Percentiles rank a stretch among this genome's conserved stretches.
Conservation (phyloP, 2,797 vertebrate species). For the Lutjanus argentimaculatus region DNA sequence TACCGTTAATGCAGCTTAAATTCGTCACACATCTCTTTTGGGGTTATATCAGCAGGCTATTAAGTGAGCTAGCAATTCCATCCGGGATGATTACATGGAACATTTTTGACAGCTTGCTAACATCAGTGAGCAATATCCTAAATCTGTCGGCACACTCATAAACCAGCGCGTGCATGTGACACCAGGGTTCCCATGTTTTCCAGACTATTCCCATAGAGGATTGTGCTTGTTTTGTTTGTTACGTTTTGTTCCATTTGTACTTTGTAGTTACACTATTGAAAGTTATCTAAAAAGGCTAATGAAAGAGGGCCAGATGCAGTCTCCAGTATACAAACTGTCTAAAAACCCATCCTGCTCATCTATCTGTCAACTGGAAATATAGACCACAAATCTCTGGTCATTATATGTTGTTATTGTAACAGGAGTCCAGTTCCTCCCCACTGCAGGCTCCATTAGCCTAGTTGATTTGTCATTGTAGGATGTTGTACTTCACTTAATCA, state of each 20-base stretch:
- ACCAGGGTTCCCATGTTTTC: slow-evolving; percentile 35
- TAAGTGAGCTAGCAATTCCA: fast-evolving
- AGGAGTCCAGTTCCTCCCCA: too few species aligned
- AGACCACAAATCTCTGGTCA: not conserved
- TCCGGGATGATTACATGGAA: fast-evolving
- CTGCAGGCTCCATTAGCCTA: not conserved
- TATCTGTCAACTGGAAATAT: not conserved
- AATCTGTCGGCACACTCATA: not conserved
- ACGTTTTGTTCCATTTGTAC: not conserved
- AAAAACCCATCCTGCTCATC: not conserved
- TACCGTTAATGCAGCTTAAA: not conserved
- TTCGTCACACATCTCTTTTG: fast-evolving
- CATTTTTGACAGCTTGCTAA: slow-evolving; percentile 5
- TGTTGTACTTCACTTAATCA: not conserved
- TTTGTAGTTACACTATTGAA: not conserved
- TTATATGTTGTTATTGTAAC: not conserved
- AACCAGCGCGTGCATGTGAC: slow-evolving; percentile 36
- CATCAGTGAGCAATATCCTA: not conserved
- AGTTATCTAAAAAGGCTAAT: not conserved
- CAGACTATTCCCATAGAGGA: slow-evolving; percentile 36
- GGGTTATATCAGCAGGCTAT: not conserved
- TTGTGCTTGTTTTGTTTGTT: not conserved
- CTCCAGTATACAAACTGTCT: not conserved
- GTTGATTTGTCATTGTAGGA: not conserved
- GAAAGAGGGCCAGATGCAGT: not conserved